Conservation (phyloP, 2,888 invertebrate species). For the Digitonthophagus gazella region DNA sequence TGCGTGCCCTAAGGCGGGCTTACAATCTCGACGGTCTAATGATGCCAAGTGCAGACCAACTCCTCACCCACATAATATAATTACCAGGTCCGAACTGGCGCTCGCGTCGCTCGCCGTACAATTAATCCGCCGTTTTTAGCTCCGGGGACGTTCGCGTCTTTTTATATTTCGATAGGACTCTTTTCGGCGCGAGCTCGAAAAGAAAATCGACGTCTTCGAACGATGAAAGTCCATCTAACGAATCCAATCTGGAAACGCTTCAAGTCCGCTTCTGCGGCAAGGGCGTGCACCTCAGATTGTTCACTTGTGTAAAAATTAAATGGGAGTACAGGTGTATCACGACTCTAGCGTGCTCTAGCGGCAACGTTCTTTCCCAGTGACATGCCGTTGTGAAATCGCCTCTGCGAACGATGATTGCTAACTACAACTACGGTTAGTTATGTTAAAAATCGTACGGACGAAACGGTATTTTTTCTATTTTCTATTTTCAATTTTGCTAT, state of each 20-base stretch:
- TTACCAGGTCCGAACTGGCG: constrained; percentile 29
- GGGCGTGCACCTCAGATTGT: background rate
- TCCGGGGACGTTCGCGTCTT: background rate
- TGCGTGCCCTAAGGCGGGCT: constrained; percentile 36
- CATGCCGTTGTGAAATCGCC: background rate
- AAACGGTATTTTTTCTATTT: no score
- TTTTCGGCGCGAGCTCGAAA: background rate
- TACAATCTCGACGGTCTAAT: constrained; percentile 36
- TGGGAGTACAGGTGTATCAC: background rate
- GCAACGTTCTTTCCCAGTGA: background rate
- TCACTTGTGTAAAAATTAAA: background rate
- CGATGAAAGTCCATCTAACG: no score
- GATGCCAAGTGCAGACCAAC: constrained; percentile 32
- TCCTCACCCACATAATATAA: constrained; percentile 36
- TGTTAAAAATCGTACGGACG: no score
- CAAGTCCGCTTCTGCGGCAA: background rate
- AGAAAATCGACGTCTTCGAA: no score
- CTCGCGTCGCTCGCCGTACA: background rate
- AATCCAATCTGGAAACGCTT: background rate
- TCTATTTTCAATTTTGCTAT: no score
- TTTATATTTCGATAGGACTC: background rate
- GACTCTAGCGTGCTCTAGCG: background rate
- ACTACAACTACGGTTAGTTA: background rate
- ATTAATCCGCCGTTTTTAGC: background rate
- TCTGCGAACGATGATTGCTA: background rate